phyloP scores from a whole-genome alignment of 2,888 invertebrate species.

The Caenorhabditis wallacei region DNA sequence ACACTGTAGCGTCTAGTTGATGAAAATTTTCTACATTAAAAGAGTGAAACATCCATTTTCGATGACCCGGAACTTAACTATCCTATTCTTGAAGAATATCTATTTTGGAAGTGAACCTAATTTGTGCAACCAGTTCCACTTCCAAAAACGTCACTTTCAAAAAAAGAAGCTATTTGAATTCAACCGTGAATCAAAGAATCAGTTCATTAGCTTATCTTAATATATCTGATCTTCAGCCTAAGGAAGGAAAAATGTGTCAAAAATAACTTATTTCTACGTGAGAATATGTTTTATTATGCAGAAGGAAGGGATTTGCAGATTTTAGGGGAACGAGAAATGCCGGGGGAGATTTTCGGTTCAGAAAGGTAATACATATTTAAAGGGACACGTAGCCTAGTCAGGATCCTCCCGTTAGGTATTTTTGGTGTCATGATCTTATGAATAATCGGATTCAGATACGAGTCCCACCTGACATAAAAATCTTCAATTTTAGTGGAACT shows the following conservation, averaged over 20 bases:
- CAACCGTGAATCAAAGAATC: neutral
- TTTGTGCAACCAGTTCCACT: neutral
- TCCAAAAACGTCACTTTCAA: neutral
- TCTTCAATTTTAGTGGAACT: too few species aligned
- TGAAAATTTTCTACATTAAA: too few species aligned
- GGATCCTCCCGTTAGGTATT: too few species aligned
- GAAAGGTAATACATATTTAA: too few species aligned
- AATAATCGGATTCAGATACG: too few species aligned
- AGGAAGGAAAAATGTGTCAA: neutral
- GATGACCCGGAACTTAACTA: constrained; percentile 4
- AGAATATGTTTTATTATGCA: constrained; percentile 16
- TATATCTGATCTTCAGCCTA: neutral
- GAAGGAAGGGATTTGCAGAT: neutral
- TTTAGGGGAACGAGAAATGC: neutral
- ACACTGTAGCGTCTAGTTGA: too few species aligned
- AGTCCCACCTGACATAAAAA: too few species aligned
- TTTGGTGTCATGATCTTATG: too few species aligned
- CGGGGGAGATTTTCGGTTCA: too few species aligned
- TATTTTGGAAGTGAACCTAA: neutral
- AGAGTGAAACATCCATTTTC: too few species aligned
- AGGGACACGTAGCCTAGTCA: too few species aligned
- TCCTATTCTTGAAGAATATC: neutral
- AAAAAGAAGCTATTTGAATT: neutral
- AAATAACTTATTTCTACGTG: constrained; percentile 15
- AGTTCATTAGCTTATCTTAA: neutral